A percentile compares a stretch with the other conserved stretches of the same genome.
Conservation (phyloP, 2,888 invertebrate genomes). For the Eurois occulta region DNA sequence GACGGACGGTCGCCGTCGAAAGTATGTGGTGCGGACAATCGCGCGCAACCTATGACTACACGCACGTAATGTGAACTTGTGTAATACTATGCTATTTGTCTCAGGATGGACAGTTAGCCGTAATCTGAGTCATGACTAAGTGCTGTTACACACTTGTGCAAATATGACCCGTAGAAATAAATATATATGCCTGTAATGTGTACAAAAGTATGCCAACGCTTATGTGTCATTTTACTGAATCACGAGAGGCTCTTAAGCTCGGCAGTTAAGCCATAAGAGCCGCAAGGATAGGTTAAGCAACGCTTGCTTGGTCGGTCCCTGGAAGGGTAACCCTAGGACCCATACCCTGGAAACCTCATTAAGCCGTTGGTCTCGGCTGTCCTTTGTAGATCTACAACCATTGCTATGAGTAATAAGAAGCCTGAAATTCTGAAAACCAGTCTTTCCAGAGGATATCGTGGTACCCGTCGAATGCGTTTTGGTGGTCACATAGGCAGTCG, state of each 20-base stretch:
- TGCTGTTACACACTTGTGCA: not conserved
- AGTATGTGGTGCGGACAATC: conserved; percentile 47
- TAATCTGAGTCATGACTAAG: not conserved
- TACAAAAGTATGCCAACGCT: too few relatives aligned
- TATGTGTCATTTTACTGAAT: not conserved
- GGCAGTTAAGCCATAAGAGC: not conserved
- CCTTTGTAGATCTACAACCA: not conserved
- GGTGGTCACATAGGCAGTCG: not conserved
- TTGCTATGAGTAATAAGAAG: not conserved
- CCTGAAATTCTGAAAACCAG: not conserved
- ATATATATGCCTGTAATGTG: not conserved
- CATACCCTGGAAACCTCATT: not conserved
- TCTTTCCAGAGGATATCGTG: not conserved
- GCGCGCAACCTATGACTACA: conserved; percentile 49
- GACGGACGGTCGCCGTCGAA: conserved; percentile 39
- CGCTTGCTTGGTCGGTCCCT: not conserved
- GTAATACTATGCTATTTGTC: conserved; percentile 37
- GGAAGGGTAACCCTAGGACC: not conserved
- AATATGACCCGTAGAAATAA: not conserved
- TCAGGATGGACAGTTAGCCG: conserved; percentile 7
- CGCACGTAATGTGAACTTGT: conserved; percentile 54
- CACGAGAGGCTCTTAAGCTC: too few relatives aligned
- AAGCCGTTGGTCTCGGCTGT: not conserved
- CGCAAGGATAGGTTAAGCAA: not conserved
- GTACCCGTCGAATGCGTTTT: not conserved